A percentile compares a stretch with the other conserved stretches of the same genome.
These are phyloP conservation scores for Caprella mutica DNA, from an alignment of 2,888 invertebrate genomes.

Conservation along the genomic window DNA sequence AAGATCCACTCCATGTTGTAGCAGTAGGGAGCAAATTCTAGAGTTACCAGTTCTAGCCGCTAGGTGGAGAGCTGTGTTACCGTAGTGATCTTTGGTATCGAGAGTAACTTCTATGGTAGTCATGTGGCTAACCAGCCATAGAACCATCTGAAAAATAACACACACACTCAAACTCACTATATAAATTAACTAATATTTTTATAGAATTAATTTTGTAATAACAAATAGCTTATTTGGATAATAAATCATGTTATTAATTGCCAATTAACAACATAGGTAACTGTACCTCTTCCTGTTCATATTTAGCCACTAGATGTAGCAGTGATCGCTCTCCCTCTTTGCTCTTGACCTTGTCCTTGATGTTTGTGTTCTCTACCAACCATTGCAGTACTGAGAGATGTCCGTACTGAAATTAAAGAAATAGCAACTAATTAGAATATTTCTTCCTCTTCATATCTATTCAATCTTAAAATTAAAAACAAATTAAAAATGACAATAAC, in stretches of 20 bases:
- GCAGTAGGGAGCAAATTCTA: slow-evolving; percentile 34
- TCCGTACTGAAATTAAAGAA: slow-evolving; percentile 37
- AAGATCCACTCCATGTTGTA: slow-evolving; percentile 36
- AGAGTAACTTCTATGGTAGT: slow-evolving; percentile 35
- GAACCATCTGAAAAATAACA: slow-evolving; percentile 35
- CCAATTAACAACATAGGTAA: background rate
- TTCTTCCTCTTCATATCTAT: background rate
- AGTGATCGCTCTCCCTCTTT: slow-evolving; percentile 39
- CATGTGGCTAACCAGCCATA: slow-evolving; percentile 36
- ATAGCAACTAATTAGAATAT: background rate
- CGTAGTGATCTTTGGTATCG: slow-evolving; percentile 38
- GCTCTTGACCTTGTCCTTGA: slow-evolving; percentile 37
- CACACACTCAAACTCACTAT: too few relatives aligned
- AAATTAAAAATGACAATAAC: background rate
- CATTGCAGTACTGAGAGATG: slow-evolving; percentile 39
- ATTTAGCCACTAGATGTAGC: slow-evolving; percentile 40
- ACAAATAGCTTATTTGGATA: too few relatives aligned
- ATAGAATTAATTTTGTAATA: too few relatives aligned
- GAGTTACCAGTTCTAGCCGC: slow-evolving; percentile 39
- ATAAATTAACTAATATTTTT: too few relatives aligned
- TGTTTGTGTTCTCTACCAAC: slow-evolving; percentile 39
- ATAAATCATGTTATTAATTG: too few relatives aligned
- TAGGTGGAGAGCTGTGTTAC: slow-evolving; percentile 39
- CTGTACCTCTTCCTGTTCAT: slow-evolving; percentile 37
- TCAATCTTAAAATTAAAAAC: background rate